Conservation (phyloP, 2,888 invertebrate genomes). For the Dilophus febrilis region DNA sequence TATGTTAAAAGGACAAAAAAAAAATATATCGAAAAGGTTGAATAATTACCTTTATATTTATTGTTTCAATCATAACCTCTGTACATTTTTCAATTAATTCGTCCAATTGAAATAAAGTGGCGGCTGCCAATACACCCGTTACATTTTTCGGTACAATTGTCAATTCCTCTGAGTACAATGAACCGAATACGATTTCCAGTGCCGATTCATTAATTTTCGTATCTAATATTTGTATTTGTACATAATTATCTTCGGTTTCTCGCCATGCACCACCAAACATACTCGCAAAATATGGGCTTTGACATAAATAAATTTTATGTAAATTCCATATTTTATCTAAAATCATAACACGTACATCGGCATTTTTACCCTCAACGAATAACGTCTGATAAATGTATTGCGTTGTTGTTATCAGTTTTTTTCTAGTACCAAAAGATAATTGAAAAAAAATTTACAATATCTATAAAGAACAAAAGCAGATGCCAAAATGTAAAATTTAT, state of each 20-base stretch:
- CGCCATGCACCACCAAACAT: conserved; percentile 70
- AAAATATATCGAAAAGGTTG: no score
- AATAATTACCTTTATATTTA: conserved; percentile 38
- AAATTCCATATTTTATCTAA: conserved; percentile 53
- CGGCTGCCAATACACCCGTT: conserved; percentile 50
- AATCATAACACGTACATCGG: conserved; percentile 55
- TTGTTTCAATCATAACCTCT: conserved; percentile 58
- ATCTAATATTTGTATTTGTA: conserved; percentile 52
- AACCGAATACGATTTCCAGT: conserved; percentile 51
- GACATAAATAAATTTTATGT: conserved; percentile 62
- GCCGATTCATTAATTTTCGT: conserved; percentile 53
- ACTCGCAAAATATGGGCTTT: conserved; percentile 63
- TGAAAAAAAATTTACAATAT: not conserved
- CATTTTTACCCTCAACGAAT: conserved; percentile 56
- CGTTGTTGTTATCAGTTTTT: conserved; percentile 51
- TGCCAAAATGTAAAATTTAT: no score
- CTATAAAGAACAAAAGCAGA: no score
- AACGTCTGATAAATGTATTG: conserved; percentile 63
- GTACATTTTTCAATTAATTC: conserved; percentile 54
- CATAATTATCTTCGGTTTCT: conserved; percentile 46
- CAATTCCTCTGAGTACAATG: conserved; percentile 58
- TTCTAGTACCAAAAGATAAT: no score
- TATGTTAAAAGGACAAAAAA: no score
- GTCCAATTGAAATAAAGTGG: conserved; percentile 55
- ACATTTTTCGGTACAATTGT: conserved; percentile 48